Evolutionary conservation across 1,140 invertebrate genomes (phyloP).

Genomic region (Drosophila leontia): DNA sequence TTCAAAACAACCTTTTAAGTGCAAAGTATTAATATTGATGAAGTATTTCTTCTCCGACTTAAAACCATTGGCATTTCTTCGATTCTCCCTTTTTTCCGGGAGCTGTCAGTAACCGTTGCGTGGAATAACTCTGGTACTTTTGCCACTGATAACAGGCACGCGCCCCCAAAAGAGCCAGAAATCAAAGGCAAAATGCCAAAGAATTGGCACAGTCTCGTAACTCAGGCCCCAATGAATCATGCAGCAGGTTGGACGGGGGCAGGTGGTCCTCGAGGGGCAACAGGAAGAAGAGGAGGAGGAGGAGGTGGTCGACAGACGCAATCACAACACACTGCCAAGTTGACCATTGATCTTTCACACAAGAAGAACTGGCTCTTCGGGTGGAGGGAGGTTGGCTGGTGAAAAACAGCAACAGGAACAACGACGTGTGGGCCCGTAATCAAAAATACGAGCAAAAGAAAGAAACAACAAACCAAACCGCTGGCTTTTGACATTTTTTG

Average conservation of each 20-base stretch:
- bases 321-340: constrained; percentile 64
- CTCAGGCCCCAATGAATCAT: constrained; percentile 73
- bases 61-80: constrained; percentile 27
- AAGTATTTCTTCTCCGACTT: background rate
- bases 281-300: background rate
- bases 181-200: constrained; percentile 61
- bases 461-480: constrained; percentile 38
- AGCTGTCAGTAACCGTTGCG: constrained; percentile 74
- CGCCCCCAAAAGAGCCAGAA: constrained; percentile 32
- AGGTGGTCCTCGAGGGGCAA: background rate
- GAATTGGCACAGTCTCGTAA: constrained; percentile 78
- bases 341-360: constrained; percentile 77
- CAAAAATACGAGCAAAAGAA: constrained; percentile 46
- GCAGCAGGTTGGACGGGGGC: constrained; percentile 43
- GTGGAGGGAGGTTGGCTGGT: background rate
- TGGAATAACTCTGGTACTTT: constrained; percentile 34
- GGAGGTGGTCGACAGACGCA: constrained; percentile 56
- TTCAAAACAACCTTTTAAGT: constrained; percentile 5
- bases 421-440: constrained; percentile 71
- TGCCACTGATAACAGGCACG: constrained; percentile 74
- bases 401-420: constrained; percentile 42
- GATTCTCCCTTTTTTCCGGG: constrained; percentile 16
- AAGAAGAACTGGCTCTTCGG: constrained; percentile 35
- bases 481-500: constrained; percentile 77
- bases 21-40: constrained; percentile 15